phyloP scores from a whole-genome alignment of 2,797 vertebrate genomes.

The Rallus crepitans region DNA sequence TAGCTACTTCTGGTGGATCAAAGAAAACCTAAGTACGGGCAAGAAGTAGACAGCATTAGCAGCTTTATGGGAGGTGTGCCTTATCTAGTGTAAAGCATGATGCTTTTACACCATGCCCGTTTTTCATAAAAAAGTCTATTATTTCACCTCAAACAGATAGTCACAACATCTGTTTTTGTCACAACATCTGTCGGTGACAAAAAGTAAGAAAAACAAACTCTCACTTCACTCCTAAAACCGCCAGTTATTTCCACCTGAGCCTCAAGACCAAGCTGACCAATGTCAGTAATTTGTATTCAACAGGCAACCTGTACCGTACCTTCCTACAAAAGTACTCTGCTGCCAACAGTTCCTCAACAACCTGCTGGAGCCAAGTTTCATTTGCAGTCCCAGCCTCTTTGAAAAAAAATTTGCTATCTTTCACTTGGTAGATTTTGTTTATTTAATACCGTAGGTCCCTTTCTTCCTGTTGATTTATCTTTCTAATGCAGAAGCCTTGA shows the following conservation, averaged over 20 bases:
- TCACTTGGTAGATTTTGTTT: slow-evolving; percentile 23
- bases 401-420: slow-evolving; percentile 14
- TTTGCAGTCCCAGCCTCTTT: not conserved
- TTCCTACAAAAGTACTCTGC: not conserved
- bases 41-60: not conserved
- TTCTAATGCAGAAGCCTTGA: slow-evolving; percentile 50
- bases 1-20: not conserved
- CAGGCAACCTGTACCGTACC: not conserved
- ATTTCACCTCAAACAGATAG: not conserved
- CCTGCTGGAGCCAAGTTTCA: slow-evolving; percentile 6
- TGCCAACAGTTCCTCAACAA: not conserved
- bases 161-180: not conserved
- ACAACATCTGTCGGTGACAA: not conserved
- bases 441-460: slow-evolving; percentile 58
- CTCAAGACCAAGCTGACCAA: not conserved
- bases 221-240: not conserved
- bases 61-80: not conserved
- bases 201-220: not conserved
- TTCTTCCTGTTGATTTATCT: slow-evolving; percentile 60
- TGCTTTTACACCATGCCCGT: not conserved
- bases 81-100: not conserved
- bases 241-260: not conserved
- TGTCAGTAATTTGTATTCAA: slow-evolving; percentile 24
- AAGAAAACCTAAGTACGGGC: not conserved
- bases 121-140: not conserved